A percentile compares a stretch with the other conserved stretches of the same genome.
phyloP scores from a whole-genome alignment of 2,888 invertebrate species.

The Oscheius sp. region DNA sequence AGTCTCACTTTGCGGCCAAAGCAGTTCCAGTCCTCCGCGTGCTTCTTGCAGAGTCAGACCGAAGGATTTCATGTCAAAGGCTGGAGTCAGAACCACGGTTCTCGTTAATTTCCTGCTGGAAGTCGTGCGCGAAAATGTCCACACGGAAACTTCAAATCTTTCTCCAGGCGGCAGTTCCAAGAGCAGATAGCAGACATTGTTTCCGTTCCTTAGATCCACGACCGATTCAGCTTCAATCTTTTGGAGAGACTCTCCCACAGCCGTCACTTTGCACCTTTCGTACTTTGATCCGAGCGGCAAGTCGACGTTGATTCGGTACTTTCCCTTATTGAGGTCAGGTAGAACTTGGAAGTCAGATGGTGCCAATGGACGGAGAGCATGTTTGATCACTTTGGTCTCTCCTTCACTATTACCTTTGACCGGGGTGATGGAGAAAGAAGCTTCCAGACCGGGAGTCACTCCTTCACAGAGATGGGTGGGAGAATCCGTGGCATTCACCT shows the following conservation, averaged over 20 bases:
- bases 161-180: constrained; percentile 57
- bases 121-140: constrained; percentile 42
- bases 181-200: constrained; percentile 48
- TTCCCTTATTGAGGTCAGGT: constrained; percentile 64
- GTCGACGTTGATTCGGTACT: constrained; percentile 58
- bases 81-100: constrained; percentile 68
- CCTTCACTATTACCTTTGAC: constrained; percentile 63
- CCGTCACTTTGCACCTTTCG: constrained; percentile 60
- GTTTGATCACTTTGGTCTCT: constrained; percentile 57
- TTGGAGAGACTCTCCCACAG: constrained; percentile 58
- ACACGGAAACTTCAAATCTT: constrained; percentile 57
- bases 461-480: constrained; percentile 58
- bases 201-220: constrained; percentile 41
- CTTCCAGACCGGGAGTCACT: constrained; percentile 63
- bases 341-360: constrained; percentile 64
- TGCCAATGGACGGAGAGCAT: constrained; percentile 66
- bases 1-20: constrained; percentile 70
- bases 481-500: constrained; percentile 47
- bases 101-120: constrained; percentile 64
- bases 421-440: constrained; percentile 64
- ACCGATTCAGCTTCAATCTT: constrained; percentile 53
- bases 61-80: constrained; percentile 69
- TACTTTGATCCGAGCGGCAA: constrained; percentile 53
- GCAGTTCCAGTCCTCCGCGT: constrained; percentile 61
- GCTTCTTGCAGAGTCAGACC: constrained; percentile 63